These are phyloP conservation scores for Dasyornis broadbenti DNA, from an alignment of 2,113 vertebrate genomes.

Conservation along the genomic window DNA sequence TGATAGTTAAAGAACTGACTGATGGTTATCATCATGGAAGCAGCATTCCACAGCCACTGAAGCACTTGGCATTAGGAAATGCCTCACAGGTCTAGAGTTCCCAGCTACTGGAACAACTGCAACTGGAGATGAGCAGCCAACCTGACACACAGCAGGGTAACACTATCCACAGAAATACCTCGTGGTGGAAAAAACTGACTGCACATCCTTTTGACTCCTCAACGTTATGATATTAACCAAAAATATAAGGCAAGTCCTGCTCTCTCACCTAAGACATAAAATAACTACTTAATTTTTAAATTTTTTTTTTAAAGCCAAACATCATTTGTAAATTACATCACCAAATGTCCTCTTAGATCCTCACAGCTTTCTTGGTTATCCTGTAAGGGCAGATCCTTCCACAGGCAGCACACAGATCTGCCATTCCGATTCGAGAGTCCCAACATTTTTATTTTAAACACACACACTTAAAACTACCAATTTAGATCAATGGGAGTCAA, in stretches of 20 bases:
- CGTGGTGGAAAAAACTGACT: neutral
- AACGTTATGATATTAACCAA: neutral
- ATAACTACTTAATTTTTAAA: neutral
- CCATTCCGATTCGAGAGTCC: neutral
- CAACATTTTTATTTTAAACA: neutral
- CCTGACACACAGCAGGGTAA: neutral
- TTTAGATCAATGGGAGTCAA: neutral
- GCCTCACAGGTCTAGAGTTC: neutral
- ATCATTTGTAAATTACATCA: neutral
- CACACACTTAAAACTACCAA: neutral
- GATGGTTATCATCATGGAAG: neutral
- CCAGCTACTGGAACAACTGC: neutral
- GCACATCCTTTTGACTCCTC: neutral
- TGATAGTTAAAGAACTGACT: neutral
- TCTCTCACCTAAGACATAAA: neutral
- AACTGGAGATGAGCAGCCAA: neutral
- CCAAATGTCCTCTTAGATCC: neutral
- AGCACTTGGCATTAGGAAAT: neutral
- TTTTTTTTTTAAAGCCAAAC: neutral
- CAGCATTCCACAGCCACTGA: neutral
- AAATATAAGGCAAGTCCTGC: neutral
- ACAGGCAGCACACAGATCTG: neutral
- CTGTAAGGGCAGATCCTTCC: neutral
- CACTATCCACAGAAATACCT: neutral
- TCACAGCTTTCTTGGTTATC: neutral